Evolutionary conservation across 2,888 invertebrate genomes (phyloP), one percentile per base, ranked within the genome.

Genomic region (Melipona beecheii): DNA sequence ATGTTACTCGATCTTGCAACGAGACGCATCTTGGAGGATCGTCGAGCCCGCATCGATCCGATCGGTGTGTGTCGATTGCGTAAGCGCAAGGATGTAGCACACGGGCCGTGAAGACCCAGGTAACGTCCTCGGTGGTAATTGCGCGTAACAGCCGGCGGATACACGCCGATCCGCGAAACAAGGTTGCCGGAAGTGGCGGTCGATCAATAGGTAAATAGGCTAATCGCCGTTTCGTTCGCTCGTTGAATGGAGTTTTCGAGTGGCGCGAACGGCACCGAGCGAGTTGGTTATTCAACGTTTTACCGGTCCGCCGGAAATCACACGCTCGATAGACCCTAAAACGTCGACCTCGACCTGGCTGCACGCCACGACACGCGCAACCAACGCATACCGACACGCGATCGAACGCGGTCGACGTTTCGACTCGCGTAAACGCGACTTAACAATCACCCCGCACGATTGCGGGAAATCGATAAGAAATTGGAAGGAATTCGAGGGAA

Each of bases 251-350:
- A 70, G 75, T 78, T 85, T 43, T 83, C 85, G 75, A 76, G 73
- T 70, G 66, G 68, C 49, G 43, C 70, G 74, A 72, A 56, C 36
- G 58, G 56, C 56, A n/a, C 60, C 56, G 36, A 74, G 43, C 56
- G 69, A 73, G 64, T 78, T 83, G 86, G 86, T 87, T 88, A 89
- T 90, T 88, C 88, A 85, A 60, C 82, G 83, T 19, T 85, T 80
- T 86, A 77, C 83, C 81, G 76, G 74, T 79, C 86, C 88, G 87
- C 85, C 90, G 90, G 91, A 91, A 92, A 91, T 92, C 89, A 86
- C 89, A 89, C 83, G 91, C 76, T 90, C 86, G 87, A 90, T 83
- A 86, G 88, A 87, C 80, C 86, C 87, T 83, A 87, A 73, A 90
- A 90, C 86, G 83, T 66, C 86, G 84, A 85, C 87, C 87, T 86